Evolutionary conservation across 2,888 invertebrate species (phyloP), one percentile per base, ranked within the genome.

Genomic region (Campoplex capitator): DNA sequence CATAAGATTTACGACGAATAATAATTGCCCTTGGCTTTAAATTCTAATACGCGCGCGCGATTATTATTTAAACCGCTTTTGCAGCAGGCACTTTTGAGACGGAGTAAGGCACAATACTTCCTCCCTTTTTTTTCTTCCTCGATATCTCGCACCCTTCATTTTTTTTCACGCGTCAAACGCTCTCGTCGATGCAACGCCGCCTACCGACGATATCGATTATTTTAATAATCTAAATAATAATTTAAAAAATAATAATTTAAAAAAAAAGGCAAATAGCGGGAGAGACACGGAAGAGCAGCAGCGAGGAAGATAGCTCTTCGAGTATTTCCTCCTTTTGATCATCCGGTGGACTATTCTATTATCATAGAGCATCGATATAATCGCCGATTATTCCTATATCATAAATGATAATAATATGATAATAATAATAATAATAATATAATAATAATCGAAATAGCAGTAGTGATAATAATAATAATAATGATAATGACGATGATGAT

Each of bases 401-500:
- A 23, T 75, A 80, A 38, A 38, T 38, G 38, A 67, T 82, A 45
- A 86, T 38, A 86, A 89, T 67, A 79, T 76, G 82, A 79, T 88
- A 88, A 74, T 87, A 86, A 85, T 83, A 89, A 86, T 80, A 77
- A 56, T 82, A 67, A 71, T 83, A 45, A 87, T 38, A 86, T 90
- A 70, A 79, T 76, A 85, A 79, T 88, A 88, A 77, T 87, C 38
- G 38, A 38, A 4, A 38, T 38, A 38, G 38, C 38, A 38, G 38
- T 38, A 86, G 84, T 83, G 88, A 86, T 80, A 79, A 48, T 82
- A 67, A 71, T 83, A 85, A 85, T 84, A 88, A 86, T 73, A 86
- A 79, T 83, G 78, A 71, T 80, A 48, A 78, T 71, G 38, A 79
- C 82, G 51, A 74, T 78, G 83, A 65, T 85, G 78, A 62, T 82